Base-by-base conservation (phyloP, 2,797 vertebrate species). In the Smutsia temminckii region DNA sequence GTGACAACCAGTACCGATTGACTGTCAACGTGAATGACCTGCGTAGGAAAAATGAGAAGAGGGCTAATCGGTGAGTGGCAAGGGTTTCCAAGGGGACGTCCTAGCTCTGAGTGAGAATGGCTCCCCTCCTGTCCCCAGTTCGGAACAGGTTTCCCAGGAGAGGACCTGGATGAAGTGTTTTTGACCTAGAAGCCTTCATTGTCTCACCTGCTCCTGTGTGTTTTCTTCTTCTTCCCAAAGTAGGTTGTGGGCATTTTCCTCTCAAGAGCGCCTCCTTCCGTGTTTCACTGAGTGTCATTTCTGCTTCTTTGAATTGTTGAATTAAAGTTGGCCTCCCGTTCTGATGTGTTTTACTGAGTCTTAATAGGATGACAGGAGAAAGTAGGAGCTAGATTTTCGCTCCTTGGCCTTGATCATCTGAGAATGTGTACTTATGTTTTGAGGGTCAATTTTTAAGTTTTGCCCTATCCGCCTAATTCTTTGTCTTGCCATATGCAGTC, bases 11-110 rank as follows among this genome's bases (percentile, higher is more conserved):
- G 72, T 98, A 98, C 13, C 99, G 99, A 0, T 99, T 99, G 86
- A 98, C 99, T 0, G 99, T 99, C 97, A 99, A 99, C 95, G 99
- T 99, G 97, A 99, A 99, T 69, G 99, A 99, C 92, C 98, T 99
- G 97, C 98, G 99, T 66, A 98, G 99, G 77, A 99, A 99, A 96
- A 99, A 99, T 5, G 99, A 99, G 97, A 98, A 98, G 86, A 98
- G 99, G 49, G 99, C 99, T 77, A 98, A 96, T 14, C 98, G 98
- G 99, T 99, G 93, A 97, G 99, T 85, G 37, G 12, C 20, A 17
- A 6, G 16, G 14, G 10, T 68, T 29, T 32, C 12, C 11, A 20
- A 55, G 74, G 8, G 7, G 0, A 5, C 27, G 23, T 25, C 7
- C n/a, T 51, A 27, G 11, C 5, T 77, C 55, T 5, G 10, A 74